A percentile compares a stretch with the other conserved stretches of the same genome.
These are phyloP conservation scores for Tichodroma muraria DNA, from an alignment of 2,113 vertebrate genomes.

Conservation along the genomic window DNA sequence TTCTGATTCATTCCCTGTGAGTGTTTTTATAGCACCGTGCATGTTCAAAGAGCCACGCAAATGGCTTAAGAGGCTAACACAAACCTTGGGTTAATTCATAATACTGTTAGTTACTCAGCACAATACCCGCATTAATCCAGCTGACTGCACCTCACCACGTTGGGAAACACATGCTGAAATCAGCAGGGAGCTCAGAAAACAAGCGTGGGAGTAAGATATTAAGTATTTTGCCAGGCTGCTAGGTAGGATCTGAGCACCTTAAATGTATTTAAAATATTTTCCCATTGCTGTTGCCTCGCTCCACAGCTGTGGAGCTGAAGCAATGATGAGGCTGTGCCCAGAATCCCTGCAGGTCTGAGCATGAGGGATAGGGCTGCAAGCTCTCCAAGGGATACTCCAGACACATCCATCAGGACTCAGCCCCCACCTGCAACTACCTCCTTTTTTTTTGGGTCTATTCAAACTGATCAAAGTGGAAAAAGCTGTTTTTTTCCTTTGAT, in stretches of 20 bases:
- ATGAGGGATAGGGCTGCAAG: fast-evolving
- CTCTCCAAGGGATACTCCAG: background rate
- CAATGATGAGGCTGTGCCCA: background rate
- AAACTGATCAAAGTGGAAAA: background rate
- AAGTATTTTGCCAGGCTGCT: background rate
- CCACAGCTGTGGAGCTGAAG: background rate
- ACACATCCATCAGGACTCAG: background rate
- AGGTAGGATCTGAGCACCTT: background rate
- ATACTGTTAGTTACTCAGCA: slow-evolving; percentile 1
- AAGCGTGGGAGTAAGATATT: background rate
- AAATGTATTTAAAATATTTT: background rate
- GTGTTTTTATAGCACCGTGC: background rate
- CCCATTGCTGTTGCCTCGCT: background rate
- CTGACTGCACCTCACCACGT: background rate
- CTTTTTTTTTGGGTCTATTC: background rate
- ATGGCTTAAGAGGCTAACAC: background rate
- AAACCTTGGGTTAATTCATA: slow-evolving; percentile 23
- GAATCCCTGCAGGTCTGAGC: background rate
- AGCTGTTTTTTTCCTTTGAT: background rate
- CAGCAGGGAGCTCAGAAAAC: slow-evolving; percentile 20
- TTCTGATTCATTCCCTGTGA: background rate
- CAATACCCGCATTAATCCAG: background rate
- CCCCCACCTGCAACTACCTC: background rate
- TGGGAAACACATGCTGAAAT: slow-evolving; percentile 33
- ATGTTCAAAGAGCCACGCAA: background rate